These are phyloP conservation scores for Nymphalis polychloros DNA, from an alignment of 2,888 invertebrate genomes.

Conservation along the genomic window DNA sequence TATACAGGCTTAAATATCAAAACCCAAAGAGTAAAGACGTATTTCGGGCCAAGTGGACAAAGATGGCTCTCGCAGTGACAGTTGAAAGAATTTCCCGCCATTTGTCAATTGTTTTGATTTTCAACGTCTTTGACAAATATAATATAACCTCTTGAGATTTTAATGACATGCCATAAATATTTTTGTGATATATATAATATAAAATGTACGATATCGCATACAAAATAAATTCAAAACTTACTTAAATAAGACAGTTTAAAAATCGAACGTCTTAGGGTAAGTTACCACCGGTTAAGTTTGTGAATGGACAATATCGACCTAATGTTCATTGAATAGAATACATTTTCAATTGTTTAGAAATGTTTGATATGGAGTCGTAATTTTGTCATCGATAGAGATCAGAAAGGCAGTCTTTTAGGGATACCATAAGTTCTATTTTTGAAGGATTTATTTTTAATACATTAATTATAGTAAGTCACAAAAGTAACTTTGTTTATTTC, in stretches of 20 bases:
- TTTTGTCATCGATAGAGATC: slow-evolving; percentile 68
- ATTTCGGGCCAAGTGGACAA: not conserved
- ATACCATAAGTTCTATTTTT: slow-evolving; percentile 43
- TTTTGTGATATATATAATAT: not conserved
- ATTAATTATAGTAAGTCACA: not conserved
- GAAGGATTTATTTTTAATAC: not conserved
- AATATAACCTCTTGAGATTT: not conserved
- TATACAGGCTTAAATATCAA: not conserved
- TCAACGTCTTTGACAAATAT: not conserved
- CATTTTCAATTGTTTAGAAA: slow-evolving; percentile 22
- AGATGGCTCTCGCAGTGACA: slow-evolving; percentile 1
- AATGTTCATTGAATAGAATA: not conserved
- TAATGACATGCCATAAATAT: not conserved
- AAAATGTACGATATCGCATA: not conserved
- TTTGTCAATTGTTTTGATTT: slow-evolving; percentile 4
- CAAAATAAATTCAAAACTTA: slow-evolving; percentile 1
- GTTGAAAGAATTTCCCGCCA: slow-evolving; percentile 5
- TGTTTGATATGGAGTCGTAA: slow-evolving; percentile 49
- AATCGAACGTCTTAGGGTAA: slow-evolving; percentile 29
- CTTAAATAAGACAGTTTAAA: slow-evolving; percentile 22
- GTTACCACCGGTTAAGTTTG: slow-evolving; percentile 14
- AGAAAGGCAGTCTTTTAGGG: slow-evolving; percentile 62
- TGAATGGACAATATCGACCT: not conserved
- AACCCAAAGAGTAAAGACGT: not conserved
- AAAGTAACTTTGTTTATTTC: not conserved